Conservation (phyloP, 1,140 invertebrate species). For the Hycleus phaleratus region DNA sequence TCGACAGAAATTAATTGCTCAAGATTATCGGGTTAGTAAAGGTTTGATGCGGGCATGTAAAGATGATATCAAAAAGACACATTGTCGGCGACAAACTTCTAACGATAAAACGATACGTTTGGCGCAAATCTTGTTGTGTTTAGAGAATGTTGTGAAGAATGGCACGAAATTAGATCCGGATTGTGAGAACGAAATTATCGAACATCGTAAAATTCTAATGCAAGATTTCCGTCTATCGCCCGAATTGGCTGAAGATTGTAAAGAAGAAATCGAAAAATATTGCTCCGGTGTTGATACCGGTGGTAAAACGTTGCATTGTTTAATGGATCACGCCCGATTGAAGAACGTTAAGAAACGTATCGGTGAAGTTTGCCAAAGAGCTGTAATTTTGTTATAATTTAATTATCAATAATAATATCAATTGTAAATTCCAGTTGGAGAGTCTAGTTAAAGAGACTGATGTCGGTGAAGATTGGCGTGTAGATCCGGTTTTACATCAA, state of each 20-base stretch:
- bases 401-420: background rate
- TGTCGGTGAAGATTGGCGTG: slow-evolving; percentile 83
- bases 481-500: slow-evolving; percentile 80
- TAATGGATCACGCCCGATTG: slow-evolving; percentile 81
- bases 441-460: slow-evolving; percentile 71
- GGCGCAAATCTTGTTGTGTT: slow-evolving; percentile 85
- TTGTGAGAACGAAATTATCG: slow-evolving; percentile 81
- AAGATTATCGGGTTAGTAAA: slow-evolving; percentile 86
- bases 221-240: slow-evolving; percentile 88
- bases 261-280: slow-evolving; percentile 71
- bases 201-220: slow-evolving; percentile 85
- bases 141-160: slow-evolving; percentile 79
- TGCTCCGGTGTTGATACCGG: slow-evolving; percentile 62
- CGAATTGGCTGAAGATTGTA: slow-evolving; percentile 83
- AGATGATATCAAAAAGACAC: slow-evolving; percentile 79
- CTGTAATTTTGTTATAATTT: slow-evolving; percentile 42
- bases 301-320: slow-evolving; percentile 89
- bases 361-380: slow-evolving; percentile 58
- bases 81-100: slow-evolving; percentile 64
- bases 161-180: slow-evolving; percentile 61
- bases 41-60: slow-evolving; percentile 82
- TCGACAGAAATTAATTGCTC: slow-evolving; percentile 78
- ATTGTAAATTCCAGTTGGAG: slow-evolving; percentile 57
- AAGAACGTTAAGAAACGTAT: slow-evolving; percentile 53
- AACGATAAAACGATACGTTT: slow-evolving; percentile 77